Evolutionary conservation across 2,888 invertebrate species (phyloP), one percentile per base, ranked within the genome.

Genomic region (Ornithoptera priamus): DNA sequence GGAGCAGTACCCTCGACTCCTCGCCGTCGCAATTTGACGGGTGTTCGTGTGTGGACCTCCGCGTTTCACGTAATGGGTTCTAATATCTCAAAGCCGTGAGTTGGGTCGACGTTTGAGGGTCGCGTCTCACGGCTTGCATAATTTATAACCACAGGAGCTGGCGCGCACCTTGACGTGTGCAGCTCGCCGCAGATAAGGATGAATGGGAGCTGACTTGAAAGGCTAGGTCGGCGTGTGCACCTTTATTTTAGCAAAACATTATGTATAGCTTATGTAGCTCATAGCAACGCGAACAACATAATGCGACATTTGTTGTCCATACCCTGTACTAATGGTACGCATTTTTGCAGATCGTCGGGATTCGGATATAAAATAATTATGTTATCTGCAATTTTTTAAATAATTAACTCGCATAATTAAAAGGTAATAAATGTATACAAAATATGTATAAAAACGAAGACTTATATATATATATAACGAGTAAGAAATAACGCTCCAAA

Each of bases 51-150:
- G 22, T 17, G 42, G 22, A 62, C 6, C 42, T 39, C 24, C 24
- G 18, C 10, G 18, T 18, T 30, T 30, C n/a, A 10, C n/a, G 56
- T 36, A 64, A 64, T 64, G 64, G 53, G 36, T 64, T 64, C 56
- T 64, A 64, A 64, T 64, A 64, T 56, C 56, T 64, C 56, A 56
- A 56, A 18, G 64, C 56, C 8, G 53, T 67, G 62, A 67, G 67
- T 57, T 18, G 67, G 62, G 67, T 67, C 67, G 67, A 67, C 67
- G 61, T 62, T 56, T 36, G 64, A 30, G 18, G 60, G 60, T 50
- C 53, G 60, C 18, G 17, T 58, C 24, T 18, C 58, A 60, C 60
- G 58, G 59, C 53, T 63, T 36, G 64, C 53, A 64, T 64, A 66
- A 66, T 66, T 66, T 60, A 66, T 66, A 50, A 61, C 66, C 24